A percentile compares a stretch with the other conserved stretches of the same genome.
phyloP scores from a whole-genome alignment of 2,888 invertebrate species.

The Cantharis lateralis region DNA sequence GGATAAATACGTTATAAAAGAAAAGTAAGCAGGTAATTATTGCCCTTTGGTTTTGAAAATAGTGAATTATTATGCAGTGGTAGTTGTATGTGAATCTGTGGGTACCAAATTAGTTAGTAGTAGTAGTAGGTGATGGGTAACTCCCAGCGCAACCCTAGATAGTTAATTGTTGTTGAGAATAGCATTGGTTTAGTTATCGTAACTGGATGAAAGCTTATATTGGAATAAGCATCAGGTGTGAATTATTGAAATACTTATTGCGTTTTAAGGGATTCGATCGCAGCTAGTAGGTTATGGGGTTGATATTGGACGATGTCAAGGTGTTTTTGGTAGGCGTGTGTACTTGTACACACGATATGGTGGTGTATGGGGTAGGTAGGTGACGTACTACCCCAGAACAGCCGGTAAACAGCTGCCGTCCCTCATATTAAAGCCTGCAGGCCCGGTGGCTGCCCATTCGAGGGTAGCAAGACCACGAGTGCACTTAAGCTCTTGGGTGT shows the following conservation, averaged over 20 bases:
- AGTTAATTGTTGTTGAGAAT: not conserved
- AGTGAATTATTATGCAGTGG: no score
- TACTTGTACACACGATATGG: slow-evolving; percentile 35
- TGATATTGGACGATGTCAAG: slow-evolving; percentile 35
- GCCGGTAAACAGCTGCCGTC: slow-evolving; percentile 48
- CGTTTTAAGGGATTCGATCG: not conserved
- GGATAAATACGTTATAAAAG: not conserved
- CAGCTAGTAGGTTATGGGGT: slow-evolving; percentile 41
- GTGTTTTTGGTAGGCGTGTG: slow-evolving; percentile 35
- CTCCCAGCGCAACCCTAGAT: no score
- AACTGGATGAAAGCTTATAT: not conserved
- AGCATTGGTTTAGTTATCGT: not conserved
- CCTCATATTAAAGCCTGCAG: slow-evolving; percentile 52
- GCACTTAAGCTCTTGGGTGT: slow-evolving; percentile 29
- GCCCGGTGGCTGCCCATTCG: slow-evolving; percentile 52
- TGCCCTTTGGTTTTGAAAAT: not conserved
- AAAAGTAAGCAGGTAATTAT: not conserved
- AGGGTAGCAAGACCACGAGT: slow-evolving; percentile 50
- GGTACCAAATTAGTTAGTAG: not conserved
- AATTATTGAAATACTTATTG: not conserved
- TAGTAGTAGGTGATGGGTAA: no score
- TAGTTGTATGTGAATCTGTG: no score
- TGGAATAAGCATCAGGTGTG: not conserved
- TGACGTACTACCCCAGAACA: slow-evolving; percentile 46
- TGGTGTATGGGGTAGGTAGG: slow-evolving; percentile 33